phyloP scores from a whole-genome alignment of 53 echinoderm and acorn worm species.

The Mesocentrotus franciscanus region DNA sequence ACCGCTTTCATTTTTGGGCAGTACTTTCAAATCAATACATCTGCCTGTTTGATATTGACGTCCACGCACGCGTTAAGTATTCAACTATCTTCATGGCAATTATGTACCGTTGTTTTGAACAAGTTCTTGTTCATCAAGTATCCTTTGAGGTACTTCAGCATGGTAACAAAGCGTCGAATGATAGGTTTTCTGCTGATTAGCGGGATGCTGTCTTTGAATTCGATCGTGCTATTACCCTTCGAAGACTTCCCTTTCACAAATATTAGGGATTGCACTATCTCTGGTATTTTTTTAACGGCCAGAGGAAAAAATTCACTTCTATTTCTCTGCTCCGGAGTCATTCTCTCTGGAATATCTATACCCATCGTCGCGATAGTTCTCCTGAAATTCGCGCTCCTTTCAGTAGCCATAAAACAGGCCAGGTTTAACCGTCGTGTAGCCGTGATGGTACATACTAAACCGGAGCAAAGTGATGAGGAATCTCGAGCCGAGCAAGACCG shows the following conservation, averaged over 20 bases:
- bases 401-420: not conserved
- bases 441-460: not conserved
- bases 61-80: no score
- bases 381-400: not conserved
- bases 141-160: not conserved
- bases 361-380: not conserved
- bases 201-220: constrained; percentile 1
- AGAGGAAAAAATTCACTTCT: not conserved
- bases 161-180: not conserved
- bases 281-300: not conserved
- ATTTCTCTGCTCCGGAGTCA: not conserved
- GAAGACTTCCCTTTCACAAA: not conserved
- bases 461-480: not conserved
- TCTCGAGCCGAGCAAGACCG: not conserved
- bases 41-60: no score
- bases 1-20: not conserved
- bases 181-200: not conserved
- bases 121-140: not conserved
- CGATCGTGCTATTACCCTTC: not conserved
- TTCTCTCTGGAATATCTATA: not conserved
- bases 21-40: not conserved
- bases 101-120: not conserved
- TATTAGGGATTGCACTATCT: not conserved
- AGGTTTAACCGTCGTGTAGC: not conserved
- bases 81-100: no score